Conservation (phyloP, 2,113 vertebrate species). For the Nothobranchius furzeri region DNA sequence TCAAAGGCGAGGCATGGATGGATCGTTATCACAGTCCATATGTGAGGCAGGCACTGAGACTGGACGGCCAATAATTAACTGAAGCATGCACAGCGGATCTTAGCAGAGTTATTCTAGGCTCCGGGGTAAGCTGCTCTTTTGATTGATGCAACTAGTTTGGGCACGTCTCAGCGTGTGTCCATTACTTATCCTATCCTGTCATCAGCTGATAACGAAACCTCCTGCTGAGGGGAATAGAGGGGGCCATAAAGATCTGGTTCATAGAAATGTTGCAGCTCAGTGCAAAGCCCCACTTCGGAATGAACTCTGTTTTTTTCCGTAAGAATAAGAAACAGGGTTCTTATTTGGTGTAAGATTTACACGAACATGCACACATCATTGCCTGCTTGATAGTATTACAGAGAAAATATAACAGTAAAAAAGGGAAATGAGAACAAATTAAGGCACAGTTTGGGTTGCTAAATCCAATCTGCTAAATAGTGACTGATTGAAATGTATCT, state of each 20-base stretch:
- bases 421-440: background rate
- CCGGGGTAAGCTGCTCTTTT: conserved; percentile 6
- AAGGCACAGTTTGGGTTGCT: background rate
- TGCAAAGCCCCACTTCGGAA: conserved; percentile 12
- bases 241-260: conserved; percentile 1
- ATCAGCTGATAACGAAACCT: conserved; percentile 50
- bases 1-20: conserved; percentile 59
- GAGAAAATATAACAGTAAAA: background rate
- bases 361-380: too few relatives aligned
- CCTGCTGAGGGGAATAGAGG: background rate
- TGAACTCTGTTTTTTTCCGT: conserved; percentile 23
- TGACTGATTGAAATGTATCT: conserved; percentile 29
- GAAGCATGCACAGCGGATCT: conserved; percentile 26
- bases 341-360: conserved; percentile 5
- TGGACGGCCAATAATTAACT: conserved; percentile 22
- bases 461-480: background rate
- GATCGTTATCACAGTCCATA: conserved; percentile 66
- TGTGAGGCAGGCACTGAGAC: conserved; percentile 47
- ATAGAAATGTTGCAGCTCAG: conserved; percentile 9
- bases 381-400: background rate
- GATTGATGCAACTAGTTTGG: conserved; percentile 51
- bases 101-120: conserved; percentile 27
- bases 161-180: conserved; percentile 22
- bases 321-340: conserved; percentile 3
- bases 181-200: conserved; percentile 41